These are phyloP conservation scores for Phengaris arion DNA, from an alignment of 2,888 invertebrate genomes.

Conservation along the genomic window DNA sequence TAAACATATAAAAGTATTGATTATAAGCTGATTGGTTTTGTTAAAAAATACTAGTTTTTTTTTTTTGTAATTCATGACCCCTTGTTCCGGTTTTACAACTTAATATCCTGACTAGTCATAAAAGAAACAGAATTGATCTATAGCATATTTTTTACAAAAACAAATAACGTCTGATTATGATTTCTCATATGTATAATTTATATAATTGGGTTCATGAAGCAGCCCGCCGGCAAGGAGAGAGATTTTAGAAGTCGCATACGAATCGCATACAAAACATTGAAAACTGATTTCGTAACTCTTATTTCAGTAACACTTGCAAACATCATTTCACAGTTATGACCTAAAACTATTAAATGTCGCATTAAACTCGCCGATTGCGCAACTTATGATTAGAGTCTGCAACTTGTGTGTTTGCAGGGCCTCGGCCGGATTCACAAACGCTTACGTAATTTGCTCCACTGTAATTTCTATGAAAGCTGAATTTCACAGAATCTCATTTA, in stretches of 20 bases:
- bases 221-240: no score
- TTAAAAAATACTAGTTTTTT: no score
- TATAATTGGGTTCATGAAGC: no score
- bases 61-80: background rate
- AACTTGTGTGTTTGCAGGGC: conserved; percentile 61
- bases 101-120: no score
- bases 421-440: background rate
- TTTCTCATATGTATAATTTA: no score
- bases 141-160: no score
- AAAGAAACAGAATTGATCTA: no score
- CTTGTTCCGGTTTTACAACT: no score
- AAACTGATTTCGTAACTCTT: no score
- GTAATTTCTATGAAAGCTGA: conserved; percentile 4
- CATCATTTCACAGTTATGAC: background rate
- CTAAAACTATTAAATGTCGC: conserved; percentile 24
- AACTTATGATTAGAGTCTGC: conserved; percentile 71
- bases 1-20: conserved; percentile 8
- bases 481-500: conserved; percentile 23
- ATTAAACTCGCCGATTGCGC: conserved; percentile 42
- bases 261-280: no score
- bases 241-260: background rate
- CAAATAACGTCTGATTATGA: no score
- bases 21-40: background rate
- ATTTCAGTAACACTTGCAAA: background rate
- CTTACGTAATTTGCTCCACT: conserved; percentile 4